phyloP scores from a whole-genome alignment of 2,797 vertebrate species.

The Peromyscus nudipes region DNA sequence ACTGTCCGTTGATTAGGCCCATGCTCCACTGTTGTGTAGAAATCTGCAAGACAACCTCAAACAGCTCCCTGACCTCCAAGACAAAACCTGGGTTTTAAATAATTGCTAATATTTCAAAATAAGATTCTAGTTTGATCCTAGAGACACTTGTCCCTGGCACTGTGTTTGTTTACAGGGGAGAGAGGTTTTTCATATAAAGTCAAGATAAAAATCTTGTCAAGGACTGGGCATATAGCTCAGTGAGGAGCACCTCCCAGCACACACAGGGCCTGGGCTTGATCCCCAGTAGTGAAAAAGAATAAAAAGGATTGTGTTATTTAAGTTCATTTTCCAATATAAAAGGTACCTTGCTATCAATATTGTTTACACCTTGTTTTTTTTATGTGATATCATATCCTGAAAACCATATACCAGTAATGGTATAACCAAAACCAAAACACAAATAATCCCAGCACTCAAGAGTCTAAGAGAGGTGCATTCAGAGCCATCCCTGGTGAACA shows the following conservation, averaged over 20 bases:
- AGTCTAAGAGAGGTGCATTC: background rate
- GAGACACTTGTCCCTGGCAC: background rate
- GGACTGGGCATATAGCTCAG: too few species aligned
- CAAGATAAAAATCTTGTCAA: background rate
- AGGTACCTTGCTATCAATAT: background rate
- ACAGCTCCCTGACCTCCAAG: constrained; percentile 20
- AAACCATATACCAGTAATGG: background rate
- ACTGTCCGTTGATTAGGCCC: background rate
- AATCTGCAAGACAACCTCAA: background rate
- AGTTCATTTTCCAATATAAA: constrained; percentile 19
- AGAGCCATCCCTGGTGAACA: background rate
- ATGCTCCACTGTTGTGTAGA: background rate
- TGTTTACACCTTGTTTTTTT: constrained; percentile 1
- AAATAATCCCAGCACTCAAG: too few species aligned
- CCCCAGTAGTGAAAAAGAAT: background rate
- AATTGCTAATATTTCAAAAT: background rate
- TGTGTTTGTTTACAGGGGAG: background rate
- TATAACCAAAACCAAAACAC: too few species aligned
- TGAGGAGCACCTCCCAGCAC: background rate
- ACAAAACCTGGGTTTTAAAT: background rate
- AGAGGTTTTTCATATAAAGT: background rate
- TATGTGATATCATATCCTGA: background rate
- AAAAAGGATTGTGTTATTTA: background rate
- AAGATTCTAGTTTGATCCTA: background rate
- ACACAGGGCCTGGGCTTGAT: background rate